Evolutionary conservation across 2,797 vertebrate genomes (phyloP).

Genomic region (Paramormyrops hopkinsi): DNA sequence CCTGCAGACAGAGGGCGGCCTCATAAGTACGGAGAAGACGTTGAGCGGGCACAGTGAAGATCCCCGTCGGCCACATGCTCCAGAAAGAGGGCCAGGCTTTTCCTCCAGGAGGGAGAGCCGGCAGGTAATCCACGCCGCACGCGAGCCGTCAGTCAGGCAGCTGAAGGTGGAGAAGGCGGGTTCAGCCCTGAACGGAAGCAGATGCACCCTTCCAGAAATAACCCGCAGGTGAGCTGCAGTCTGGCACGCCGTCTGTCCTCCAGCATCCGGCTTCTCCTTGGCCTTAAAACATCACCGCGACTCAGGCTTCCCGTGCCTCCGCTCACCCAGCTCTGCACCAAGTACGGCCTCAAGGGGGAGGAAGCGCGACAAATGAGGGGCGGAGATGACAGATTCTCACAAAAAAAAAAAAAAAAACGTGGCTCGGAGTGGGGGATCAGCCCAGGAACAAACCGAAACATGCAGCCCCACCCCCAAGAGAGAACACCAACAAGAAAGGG

Average conservation of each 20-base stretch:
- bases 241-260: constrained; percentile 26
- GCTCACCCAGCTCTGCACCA: not conserved
- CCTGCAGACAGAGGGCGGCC: not conserved
- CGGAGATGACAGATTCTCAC: not conserved
- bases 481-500: not conserved
- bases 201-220: not conserved
- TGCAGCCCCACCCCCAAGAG: not conserved
- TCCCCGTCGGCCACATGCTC: not conserved
- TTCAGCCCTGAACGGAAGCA: not conserved
- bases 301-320: not conserved
- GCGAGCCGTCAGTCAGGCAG: not conserved
- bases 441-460: not conserved
- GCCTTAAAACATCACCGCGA: constrained; percentile 31
- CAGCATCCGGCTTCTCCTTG: constrained; percentile 31
- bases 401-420: not conserved
- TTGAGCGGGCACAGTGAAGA: not conserved
- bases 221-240: constrained; percentile 8
- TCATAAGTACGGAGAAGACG: not conserved
- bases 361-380: not conserved
- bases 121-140: not conserved
- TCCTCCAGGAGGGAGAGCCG: not conserved
- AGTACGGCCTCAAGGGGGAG: not conserved
- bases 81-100: not conserved
- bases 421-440: not conserved
- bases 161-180: not conserved